Base-by-base conservation (phyloP, 1,140 invertebrate species). In the Lethrus apterus region DNA sequence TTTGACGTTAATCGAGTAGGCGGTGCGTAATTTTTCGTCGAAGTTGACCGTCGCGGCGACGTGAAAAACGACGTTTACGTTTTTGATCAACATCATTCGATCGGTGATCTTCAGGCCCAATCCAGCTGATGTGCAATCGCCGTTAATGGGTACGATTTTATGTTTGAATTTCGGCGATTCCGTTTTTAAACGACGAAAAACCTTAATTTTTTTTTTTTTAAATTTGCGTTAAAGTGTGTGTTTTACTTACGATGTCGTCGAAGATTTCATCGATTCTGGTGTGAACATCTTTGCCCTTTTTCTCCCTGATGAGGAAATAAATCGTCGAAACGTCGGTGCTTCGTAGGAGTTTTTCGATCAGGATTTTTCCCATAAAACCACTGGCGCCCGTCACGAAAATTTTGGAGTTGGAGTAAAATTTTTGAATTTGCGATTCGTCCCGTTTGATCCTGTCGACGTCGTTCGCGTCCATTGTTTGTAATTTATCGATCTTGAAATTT, bases 1-100 rank as follows among this genome's bases (percentile, higher is more conserved):
- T 38, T 69, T 65, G 1, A 82, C 70, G 55, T 84, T 84, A 18
- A 79, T 76, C 19, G 72, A 68, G 14, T 76, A 68, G 0, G 78
- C 72, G n/a, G 61, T 42, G 59, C 80, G 77, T 11, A 94, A 64
- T 32, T 78, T 75, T 65, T 91, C 90, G 63, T 91, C 84, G 66
- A 94, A 94, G 58, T 83, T 80, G 7, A 94, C 78, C n/a, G 87
- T 91, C 0, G 91, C 92, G 1, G 91, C 92, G 3, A 77, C 81
- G 59, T 94, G 89, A 63, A 94, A 89, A n/a, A 94, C 79, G 33
- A 92, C 70, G 49, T 79, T 60, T 8, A 88, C 75, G 38, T 78
- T 70, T 4, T 75, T 65, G 8, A 68, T 65, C 1, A 91, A 60
- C 8, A 70, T 60, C 24, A 71, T 51, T 32, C 69, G 58, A 65